A percentile compares a stretch with the other conserved stretches of the same genome.
phyloP scores from a whole-genome alignment of 2,797 vertebrate species.

The Alosa sapidissima region DNA sequence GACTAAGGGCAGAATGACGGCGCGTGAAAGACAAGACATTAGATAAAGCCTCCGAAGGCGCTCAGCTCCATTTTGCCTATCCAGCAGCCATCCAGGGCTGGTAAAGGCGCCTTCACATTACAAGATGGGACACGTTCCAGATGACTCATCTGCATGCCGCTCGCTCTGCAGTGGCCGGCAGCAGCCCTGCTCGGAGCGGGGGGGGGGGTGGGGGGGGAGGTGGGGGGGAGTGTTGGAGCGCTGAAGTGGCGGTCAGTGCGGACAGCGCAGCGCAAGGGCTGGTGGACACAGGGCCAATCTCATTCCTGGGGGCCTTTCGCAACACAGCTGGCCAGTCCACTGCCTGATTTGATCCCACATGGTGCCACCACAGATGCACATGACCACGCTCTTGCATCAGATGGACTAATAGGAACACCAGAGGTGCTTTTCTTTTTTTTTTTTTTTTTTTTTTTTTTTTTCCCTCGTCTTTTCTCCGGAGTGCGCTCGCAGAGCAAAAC shows the following conservation, averaged over 20 bases:
- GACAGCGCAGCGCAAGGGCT: neutral
- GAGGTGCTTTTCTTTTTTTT: neutral
- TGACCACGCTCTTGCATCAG: neutral
- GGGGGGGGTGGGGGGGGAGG: neutral
- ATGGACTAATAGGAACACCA: neutral
- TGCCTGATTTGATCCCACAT: neutral
- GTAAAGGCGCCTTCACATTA: constrained; percentile 10
- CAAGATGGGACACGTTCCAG: constrained; percentile 8
- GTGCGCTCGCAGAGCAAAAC: neutral
- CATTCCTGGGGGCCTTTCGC: neutral
- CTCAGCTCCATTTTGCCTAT: too few species aligned
- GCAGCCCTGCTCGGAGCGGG: neutral
- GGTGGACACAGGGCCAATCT: neutral
- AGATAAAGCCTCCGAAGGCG: neutral
- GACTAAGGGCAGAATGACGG: too few species aligned
- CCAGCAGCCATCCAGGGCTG: neutral
- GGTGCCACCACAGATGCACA: neutral
- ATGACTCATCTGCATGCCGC: constrained; percentile 15
- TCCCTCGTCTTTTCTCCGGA: neutral
- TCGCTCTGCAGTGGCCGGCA: neutral
- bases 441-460: neutral
- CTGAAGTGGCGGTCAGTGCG: neutral
- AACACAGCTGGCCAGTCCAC: neutral
- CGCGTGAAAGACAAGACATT: neutral
- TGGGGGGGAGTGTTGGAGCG: neutral